Evolutionary conservation across 2,797 vertebrate species (phyloP).

Genomic region (Tragelaphus oryx): DNA sequence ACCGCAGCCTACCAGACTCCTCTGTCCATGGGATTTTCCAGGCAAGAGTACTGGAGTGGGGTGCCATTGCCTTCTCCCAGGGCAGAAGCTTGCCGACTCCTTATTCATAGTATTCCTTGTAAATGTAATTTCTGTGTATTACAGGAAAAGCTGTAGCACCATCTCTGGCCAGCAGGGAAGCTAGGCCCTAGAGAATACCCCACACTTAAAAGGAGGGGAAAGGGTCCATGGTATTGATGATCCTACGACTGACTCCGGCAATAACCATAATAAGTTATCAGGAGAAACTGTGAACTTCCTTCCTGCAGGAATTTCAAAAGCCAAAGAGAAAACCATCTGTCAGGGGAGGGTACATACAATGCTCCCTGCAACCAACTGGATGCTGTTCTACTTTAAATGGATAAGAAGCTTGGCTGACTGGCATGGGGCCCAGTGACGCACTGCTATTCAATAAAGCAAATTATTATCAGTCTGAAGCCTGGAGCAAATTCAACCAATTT

Average conservation of each 20-base stretch:
- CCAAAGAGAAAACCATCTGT: slow-evolving; percentile 2
- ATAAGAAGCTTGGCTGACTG: neutral
- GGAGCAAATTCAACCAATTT: slow-evolving; percentile 36
- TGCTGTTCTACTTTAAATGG: neutral
- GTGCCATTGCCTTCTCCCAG: neutral
- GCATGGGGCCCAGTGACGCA: neutral
- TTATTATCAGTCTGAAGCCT: slow-evolving; percentile 1
- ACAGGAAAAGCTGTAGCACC: neutral
- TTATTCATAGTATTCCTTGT: neutral
- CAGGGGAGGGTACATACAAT: neutral
- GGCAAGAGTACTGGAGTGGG: no score
- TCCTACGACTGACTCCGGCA: neutral
- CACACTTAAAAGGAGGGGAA: neutral
- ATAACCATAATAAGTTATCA: neutral
- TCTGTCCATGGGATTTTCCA: no score
- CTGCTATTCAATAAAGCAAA: slow-evolving; percentile 26
- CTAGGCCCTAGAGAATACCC: neutral
- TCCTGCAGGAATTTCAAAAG: neutral
- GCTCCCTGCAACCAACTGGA: neutral
- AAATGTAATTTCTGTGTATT: neutral
- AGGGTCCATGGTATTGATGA: neutral
- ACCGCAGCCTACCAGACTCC: no score
- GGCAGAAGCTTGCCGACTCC: neutral
- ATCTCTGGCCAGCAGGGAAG: neutral
- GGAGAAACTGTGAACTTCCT: neutral